Evolutionary conservation across 2,113 vertebrate species (phyloP), one percentile per base, ranked within the genome.

Genomic region (Mustela lutreola): DNA sequence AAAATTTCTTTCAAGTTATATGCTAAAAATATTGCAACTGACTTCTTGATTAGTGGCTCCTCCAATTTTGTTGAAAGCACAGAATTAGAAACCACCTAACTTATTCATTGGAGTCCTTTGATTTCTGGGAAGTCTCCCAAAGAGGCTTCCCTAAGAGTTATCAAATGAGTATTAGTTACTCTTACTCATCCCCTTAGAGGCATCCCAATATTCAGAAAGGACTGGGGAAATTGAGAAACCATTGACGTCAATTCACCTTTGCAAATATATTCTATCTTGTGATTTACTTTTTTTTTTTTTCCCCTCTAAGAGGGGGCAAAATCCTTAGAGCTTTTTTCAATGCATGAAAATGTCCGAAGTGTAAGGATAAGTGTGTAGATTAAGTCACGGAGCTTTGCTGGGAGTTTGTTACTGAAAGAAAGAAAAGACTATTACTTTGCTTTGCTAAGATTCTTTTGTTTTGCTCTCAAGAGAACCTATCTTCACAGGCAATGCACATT

Each of bases 1-100:
- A 91, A 97, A 94, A 45, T 16, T 79, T 90, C 28, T 83, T 91
- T 95, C 76, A 93, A 95, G 33, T 83, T 87, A 36, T 53, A 3
- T 84, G 33, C 50, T 92, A 67, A 83, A 97, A 90, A 91, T 95
- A 89, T 11, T 70, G 33, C 70, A 88, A 80, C 11, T 93, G 96
- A 93, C 76, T 83, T 73, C 93, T 70, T 33, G 1, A 36, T 92
- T 71, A 82, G 65, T 26, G 71, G 45, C 11, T 93, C n/a, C 53
- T 93, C 87, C 81, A 96, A 91, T 84, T 87, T 60, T 93, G 81
- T 83, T 65, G 92, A 96, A 83, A 88, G 82, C 33, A 50, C 22
- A 26, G 48, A 93, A 91, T 86, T 90, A 91, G 96, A 95, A 95
- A 60, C 53, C 53, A 93, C 36, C 50, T 73, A 84, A 83, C 50